Conservation (phyloP, 1,140 invertebrate genomes). For the Diachasma alloeum region DNA sequence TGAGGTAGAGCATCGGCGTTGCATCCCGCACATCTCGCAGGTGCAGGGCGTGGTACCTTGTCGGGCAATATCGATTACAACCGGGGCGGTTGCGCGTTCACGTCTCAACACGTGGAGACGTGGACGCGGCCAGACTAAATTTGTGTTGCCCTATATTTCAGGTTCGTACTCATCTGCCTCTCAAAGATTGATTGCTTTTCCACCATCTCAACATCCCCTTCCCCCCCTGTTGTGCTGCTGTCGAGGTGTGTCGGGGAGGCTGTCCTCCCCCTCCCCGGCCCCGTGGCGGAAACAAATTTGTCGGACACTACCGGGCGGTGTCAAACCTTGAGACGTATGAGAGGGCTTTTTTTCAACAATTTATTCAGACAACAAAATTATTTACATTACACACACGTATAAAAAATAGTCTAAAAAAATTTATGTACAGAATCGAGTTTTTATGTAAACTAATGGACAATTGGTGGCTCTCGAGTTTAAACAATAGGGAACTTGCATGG, state of each 20-base stretch:
- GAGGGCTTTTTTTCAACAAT: no score
- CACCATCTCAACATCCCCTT: slow-evolving; percentile 17
- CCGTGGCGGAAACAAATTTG: slow-evolving; percentile 5
- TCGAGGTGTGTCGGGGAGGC: neutral
- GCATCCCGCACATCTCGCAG: slow-evolving; percentile 63
- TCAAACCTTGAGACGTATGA: neutral
- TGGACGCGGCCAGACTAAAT: slow-evolving; percentile 58
- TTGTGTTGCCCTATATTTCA: slow-evolving; percentile 66
- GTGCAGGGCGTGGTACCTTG: slow-evolving; percentile 65
- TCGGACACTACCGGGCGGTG: neutral
- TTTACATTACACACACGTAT: no score
- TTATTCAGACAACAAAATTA: no score
- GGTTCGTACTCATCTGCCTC: slow-evolving; percentile 62
- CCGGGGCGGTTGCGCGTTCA: slow-evolving; percentile 64
- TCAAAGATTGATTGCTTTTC: slow-evolving; percentile 65
- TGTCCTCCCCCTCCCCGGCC: neutral
- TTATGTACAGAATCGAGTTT: no score
- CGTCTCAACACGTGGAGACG: slow-evolving; percentile 58
- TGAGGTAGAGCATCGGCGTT: slow-evolving; percentile 27
- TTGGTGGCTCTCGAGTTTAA: no score
- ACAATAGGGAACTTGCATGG: no score
- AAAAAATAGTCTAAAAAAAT: no score
- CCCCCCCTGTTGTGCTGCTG: neutral
- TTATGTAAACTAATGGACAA: no score
- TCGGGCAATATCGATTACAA: slow-evolving; percentile 65